Evolutionary conservation across 1,140 invertebrate genomes (phyloP).

Genomic region (Ostrea denselamellosa): DNA sequence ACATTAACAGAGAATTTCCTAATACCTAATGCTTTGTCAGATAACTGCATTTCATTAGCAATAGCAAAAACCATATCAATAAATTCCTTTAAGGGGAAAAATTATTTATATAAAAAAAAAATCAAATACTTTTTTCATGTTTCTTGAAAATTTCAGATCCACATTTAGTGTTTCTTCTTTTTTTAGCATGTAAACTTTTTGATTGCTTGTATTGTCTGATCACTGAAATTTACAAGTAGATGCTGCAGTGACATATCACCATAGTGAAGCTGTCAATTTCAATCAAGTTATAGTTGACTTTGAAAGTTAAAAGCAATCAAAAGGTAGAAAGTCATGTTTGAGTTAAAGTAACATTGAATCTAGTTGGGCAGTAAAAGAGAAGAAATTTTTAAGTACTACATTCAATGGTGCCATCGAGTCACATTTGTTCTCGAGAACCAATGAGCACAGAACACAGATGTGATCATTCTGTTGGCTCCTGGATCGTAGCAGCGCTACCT

Average conservation of each 20-base stretch:
- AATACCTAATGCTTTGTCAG: neutral
- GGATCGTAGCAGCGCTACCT: neutral
- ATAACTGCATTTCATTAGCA: neutral
- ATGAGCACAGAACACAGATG: neutral
- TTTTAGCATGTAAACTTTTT: too few relatives aligned
- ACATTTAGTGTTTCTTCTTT: too few relatives aligned
- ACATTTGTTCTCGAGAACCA: neutral
- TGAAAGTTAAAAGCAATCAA: neutral
- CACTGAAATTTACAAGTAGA: too few relatives aligned
- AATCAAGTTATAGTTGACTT: neutral
- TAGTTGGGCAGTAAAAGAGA: neutral
- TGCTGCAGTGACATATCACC: too few relatives aligned
- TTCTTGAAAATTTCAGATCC: too few relatives aligned
- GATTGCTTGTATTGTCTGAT: too few relatives aligned
- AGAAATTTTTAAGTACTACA: neutral
- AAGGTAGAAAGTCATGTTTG: neutral
- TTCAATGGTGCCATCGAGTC: neutral
- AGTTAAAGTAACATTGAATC: neutral
- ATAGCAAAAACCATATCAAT: neutral
- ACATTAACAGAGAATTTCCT: neutral
- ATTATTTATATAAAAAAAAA: too few relatives aligned
- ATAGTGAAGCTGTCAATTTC: too few relatives aligned
- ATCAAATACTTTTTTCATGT: too few relatives aligned
- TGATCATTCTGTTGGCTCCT: neutral
- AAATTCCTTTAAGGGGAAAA: too few relatives aligned